phyloP scores from a whole-genome alignment of 2,113 vertebrate genomes.

The Elaphurus davidianus region DNA sequence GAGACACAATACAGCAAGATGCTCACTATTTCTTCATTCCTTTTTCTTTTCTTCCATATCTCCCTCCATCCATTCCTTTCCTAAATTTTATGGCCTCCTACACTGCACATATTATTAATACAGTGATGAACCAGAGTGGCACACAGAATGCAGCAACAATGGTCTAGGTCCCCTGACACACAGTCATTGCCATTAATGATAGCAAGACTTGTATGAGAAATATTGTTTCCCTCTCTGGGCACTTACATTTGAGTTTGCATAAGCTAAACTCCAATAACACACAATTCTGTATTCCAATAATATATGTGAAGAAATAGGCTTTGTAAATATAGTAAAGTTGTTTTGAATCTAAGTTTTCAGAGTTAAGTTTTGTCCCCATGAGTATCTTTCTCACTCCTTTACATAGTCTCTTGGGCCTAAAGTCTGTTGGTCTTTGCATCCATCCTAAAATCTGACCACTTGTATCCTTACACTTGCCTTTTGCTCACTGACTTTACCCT shows the following conservation, averaged over 20 bases:
- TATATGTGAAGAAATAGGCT: neutral
- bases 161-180: neutral
- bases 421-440: neutral
- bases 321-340: neutral
- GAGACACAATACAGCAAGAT: neutral
- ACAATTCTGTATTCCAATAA: neutral
- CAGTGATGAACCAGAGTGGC: neutral
- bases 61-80: neutral
- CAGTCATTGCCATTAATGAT: neutral
- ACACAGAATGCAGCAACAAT: neutral
- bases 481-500: neutral
- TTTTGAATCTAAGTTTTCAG: neutral
- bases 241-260: neutral
- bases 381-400: neutral
- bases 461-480: neutral
- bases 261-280: neutral
- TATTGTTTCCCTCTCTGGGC: neutral
- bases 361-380: neutral
- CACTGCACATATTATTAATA: neutral
- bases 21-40: neutral
- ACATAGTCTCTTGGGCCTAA: neutral
- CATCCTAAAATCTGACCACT: neutral
- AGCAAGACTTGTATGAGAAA: neutral
- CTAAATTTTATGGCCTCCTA: neutral
- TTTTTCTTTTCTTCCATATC: neutral